These are phyloP conservation scores for Rhynchomys soricoides DNA, from an alignment of 2,113 vertebrate species.

Conservation along the genomic window DNA sequence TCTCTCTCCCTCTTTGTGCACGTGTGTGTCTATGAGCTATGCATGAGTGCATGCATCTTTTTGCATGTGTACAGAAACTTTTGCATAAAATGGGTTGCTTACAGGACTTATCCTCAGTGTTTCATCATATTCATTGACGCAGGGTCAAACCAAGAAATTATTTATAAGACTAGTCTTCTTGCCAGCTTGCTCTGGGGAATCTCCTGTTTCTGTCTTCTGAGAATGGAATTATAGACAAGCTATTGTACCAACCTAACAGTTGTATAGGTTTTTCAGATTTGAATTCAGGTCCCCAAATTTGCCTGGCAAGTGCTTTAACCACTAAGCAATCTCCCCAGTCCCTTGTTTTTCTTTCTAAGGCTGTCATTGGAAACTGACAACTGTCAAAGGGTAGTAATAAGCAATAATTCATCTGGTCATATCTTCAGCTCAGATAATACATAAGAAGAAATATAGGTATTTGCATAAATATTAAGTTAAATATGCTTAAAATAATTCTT, in stretches of 20 bases:
- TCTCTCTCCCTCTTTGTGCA: not conserved
- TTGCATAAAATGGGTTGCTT: not conserved
- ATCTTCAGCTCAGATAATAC: not conserved
- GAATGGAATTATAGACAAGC: not conserved
- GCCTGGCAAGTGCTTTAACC: not conserved
- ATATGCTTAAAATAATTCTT: conserved; percentile 40
- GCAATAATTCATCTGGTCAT: not conserved
- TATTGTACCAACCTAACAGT: not conserved
- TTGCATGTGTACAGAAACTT: not conserved
- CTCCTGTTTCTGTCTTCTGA: not conserved
- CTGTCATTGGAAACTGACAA: not conserved
- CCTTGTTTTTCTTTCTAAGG: not conserved
- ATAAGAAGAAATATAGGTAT: not conserved
- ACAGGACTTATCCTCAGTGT: not conserved
- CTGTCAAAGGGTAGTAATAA: not conserved
- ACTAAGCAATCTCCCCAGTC: not conserved
- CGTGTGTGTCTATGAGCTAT: not conserved
- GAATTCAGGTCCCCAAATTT: not conserved
- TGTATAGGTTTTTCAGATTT: not conserved
- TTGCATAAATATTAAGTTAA: not conserved
- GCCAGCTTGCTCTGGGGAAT: not conserved
- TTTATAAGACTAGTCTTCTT: not conserved
- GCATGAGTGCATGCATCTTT: not conserved
- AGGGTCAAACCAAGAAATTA: not conserved
- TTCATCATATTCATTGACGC: not conserved